phyloP scores from a whole-genome alignment of 2,113 vertebrate genomes.

The Sander lucioperca region DNA sequence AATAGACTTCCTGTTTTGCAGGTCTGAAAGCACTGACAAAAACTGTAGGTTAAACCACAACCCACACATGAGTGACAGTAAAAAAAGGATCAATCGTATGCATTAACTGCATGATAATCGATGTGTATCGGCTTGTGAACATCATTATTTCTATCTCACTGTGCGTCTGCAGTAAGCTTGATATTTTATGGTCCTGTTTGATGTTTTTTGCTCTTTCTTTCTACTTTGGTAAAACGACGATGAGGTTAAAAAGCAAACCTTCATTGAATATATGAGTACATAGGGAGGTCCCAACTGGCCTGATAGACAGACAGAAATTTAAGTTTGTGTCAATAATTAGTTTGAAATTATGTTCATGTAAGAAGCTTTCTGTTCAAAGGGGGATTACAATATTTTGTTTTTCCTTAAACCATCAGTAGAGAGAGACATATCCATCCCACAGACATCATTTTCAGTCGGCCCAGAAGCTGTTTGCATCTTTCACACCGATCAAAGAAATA shows the following conservation, averaged over 20 bases:
- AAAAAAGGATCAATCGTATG: slow-evolving; percentile 51
- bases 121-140: not conserved
- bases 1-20: slow-evolving; percentile 55
- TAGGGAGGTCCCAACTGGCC: no score
- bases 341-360: no score
- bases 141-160: slow-evolving; percentile 28
- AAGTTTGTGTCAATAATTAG: no score
- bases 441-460: no score
- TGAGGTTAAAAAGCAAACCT: not conserved
- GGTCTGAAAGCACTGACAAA: slow-evolving; percentile 47
- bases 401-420: no score
- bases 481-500: no score
- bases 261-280: not conserved
- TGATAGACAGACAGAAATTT: no score
- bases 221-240: not conserved
- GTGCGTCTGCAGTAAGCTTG: not conserved
- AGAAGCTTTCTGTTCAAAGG: no score
- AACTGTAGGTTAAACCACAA: slow-evolving; percentile 43
- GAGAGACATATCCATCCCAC: no score
- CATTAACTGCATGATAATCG: slow-evolving; percentile 38
- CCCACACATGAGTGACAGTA: slow-evolving; percentile 33
- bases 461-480: no score
- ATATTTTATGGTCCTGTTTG: not conserved
- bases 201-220: not conserved
- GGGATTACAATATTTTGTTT: no score